These are phyloP conservation scores for Crossaster papposus DNA, from an alignment of 53 echinoderm and acorn worm genomes.

Conservation along the genomic window DNA sequence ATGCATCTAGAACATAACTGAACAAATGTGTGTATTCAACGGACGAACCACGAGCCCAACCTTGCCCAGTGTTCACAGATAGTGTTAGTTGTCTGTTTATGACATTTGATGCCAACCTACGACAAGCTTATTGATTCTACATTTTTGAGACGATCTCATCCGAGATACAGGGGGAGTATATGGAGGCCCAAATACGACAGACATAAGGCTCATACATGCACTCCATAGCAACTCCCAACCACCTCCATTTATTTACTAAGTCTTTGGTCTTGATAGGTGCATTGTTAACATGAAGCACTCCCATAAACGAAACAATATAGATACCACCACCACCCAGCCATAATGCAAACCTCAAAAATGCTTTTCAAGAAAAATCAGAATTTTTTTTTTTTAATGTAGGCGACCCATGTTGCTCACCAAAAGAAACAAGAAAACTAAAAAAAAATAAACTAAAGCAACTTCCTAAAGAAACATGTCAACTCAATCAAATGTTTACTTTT, in stretches of 20 bases:
- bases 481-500: conserved; percentile 48
- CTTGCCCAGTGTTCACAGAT: conserved; percentile 53
- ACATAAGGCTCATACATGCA: conserved; percentile 27
- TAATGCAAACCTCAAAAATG: conserved; percentile 39
- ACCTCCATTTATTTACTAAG: conserved; percentile 36
- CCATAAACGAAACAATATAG: conserved; percentile 28
- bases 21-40: neutral
- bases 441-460: conserved; percentile 25
- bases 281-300: conserved; percentile 39
- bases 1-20: conserved; percentile 13
- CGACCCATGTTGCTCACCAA: conserved; percentile 36
- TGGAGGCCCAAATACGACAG: conserved; percentile 18
- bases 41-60: neutral
- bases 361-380: conserved; percentile 33
- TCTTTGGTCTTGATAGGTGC: conserved; percentile 61
- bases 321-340: conserved; percentile 38
- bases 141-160: conserved; percentile 2
- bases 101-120: conserved; percentile 59
- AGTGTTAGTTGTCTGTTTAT: conserved; percentile 11
- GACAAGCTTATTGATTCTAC: conserved; percentile 25
- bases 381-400: neutral
- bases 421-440: conserved; percentile 24
- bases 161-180: neutral
- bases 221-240: conserved; percentile 10
- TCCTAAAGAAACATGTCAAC: conserved; percentile 44